These are phyloP conservation scores for Oreochromis spilurus DNA, from an alignment of 2,113 vertebrate species.

Conservation along the genomic window DNA sequence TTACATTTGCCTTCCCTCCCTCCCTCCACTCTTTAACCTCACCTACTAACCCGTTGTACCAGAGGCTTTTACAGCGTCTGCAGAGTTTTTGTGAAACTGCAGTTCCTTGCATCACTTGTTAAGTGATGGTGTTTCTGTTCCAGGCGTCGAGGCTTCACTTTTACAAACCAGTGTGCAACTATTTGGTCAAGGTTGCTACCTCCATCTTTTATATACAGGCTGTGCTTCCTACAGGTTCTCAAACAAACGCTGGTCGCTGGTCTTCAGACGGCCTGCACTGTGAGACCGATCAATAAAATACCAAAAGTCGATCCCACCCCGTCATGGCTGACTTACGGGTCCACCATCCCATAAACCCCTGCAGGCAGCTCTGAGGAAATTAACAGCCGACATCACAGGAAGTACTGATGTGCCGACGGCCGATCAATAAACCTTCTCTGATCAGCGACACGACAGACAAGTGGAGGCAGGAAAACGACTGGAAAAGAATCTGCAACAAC, in stretches of 20 bases:
- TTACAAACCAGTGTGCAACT: background rate
- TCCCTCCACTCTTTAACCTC: background rate
- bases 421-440: background rate
- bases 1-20: accelerated
- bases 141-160: background rate
- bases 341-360: background rate
- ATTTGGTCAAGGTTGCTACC: background rate
- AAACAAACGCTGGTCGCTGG: background rate
- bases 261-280: background rate
- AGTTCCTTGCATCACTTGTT: background rate
- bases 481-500: background rate
- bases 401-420: accelerated
- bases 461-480: background rate
- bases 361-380: background rate
- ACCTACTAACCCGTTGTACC: background rate
- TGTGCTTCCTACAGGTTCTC: background rate
- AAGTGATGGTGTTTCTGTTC: background rate
- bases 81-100: too few species aligned
- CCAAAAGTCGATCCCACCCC: background rate
- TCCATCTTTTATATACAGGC: background rate
- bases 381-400: background rate
- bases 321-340: background rate
- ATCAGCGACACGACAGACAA: background rate
- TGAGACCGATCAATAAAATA: background rate
- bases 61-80: background rate